Percentiles rank a stretch among this genome's conserved stretches.
phyloP scores from a whole-genome alignment of 2,797 vertebrate species.

The Oreochromis mossambicus region DNA sequence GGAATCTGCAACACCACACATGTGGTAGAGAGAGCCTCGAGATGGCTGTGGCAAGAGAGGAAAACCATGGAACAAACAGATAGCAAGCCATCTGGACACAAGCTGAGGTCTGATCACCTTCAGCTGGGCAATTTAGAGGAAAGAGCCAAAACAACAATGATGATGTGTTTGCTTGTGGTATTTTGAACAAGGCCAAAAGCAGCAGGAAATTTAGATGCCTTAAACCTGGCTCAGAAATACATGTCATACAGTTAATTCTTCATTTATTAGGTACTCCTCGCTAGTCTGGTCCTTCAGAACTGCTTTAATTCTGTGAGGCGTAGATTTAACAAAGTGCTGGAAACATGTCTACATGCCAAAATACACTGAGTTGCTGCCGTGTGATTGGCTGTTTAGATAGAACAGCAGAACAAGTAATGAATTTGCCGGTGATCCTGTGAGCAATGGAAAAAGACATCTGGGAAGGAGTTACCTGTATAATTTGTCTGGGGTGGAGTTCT shows the following conservation, averaged over 20 bases:
- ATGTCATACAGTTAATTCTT: not conserved
- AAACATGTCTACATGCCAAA: not conserved
- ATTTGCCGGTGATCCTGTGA: not conserved
- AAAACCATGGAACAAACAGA: not conserved
- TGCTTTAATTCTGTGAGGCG: not conserved
- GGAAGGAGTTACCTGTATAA: slow-evolving; percentile 80
- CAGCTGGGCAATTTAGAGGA: not conserved
- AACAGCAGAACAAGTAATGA: not conserved
- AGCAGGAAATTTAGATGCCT: not conserved
- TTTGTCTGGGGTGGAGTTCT: slow-evolving; percentile 81
- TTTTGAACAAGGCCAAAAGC: not conserved
- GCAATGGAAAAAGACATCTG: not conserved
- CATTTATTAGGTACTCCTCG: not conserved
- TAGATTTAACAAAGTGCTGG: not conserved
- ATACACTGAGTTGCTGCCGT: not conserved
- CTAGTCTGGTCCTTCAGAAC: not conserved
- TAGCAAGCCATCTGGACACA: not conserved
- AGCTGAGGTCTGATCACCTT: not conserved
- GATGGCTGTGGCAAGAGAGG: not conserved
- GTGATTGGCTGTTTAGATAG: not conserved
- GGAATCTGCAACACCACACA: not conserved
- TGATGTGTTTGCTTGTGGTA: not conserved
- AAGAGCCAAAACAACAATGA: not conserved
- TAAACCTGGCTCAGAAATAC: not conserved
- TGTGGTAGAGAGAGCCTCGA: not conserved